Evolutionary conservation across 1,140 invertebrate genomes (phyloP).

Genomic region (Radopholus similis): DNA sequence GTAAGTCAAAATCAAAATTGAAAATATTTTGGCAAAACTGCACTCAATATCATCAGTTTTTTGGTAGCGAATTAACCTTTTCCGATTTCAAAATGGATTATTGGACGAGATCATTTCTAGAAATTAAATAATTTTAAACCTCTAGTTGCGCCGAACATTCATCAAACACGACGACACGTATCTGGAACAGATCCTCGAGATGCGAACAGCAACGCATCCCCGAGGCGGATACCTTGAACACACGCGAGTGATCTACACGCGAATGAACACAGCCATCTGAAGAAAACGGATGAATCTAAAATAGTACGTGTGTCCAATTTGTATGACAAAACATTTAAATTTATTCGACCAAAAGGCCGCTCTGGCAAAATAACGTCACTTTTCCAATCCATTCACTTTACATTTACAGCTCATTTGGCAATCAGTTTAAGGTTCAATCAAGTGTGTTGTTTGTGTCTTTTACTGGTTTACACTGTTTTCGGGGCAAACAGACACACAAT

Average conservation of each 20-base stretch:
- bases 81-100: neutral
- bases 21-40: neutral
- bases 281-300: neutral
- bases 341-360: no score
- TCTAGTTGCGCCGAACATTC: conserved; percentile 58
- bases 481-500: no score
- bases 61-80: neutral
- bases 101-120: neutral
- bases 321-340: no score
- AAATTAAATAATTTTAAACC: conserved; percentile 22
- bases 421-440: no score
- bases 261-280: no score
- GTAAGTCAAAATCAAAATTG: conserved; percentile 27
- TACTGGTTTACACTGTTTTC: no score
- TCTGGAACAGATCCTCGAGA: conserved; percentile 59
- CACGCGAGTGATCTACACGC: conserved; percentile 58
- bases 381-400: no score
- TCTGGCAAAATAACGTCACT: no score
- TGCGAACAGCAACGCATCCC: conserved; percentile 60
- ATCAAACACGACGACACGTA: conserved; percentile 59
- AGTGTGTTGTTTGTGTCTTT: no score
- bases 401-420: no score
- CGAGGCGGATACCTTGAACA: conserved; percentile 58
- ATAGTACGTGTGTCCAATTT: neutral
- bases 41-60: neutral